Evolutionary conservation across 1,140 invertebrate genomes (phyloP).

Genomic region (Drosophila baimaii): DNA sequence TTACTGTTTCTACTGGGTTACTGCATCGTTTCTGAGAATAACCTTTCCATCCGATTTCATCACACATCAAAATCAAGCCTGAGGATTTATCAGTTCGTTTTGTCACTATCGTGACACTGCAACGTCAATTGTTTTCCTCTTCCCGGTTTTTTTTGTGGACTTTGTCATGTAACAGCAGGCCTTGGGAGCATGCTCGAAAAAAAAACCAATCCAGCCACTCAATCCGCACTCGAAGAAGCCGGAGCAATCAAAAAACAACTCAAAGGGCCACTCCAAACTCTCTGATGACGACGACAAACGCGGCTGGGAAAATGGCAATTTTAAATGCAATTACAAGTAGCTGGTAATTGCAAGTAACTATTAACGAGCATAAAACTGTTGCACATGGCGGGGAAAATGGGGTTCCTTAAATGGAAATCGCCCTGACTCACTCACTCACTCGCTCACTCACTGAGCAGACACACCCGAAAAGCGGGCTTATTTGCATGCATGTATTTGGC

Average conservation of each 20-base stretch:
- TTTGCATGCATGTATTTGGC: slow-evolving; percentile 8
- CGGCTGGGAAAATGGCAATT: slow-evolving; percentile 45
- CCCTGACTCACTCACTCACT: slow-evolving; percentile 12
- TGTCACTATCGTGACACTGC: slow-evolving; percentile 1
- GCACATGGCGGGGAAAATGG: slow-evolving; percentile 38
- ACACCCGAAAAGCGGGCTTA: slow-evolving; percentile 14
- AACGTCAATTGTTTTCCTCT: slow-evolving; percentile 16
- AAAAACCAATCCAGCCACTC: slow-evolving; percentile 19
- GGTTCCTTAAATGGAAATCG: not conserved
- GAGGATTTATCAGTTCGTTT: slow-evolving; percentile 17
- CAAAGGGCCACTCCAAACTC: slow-evolving; percentile 29
- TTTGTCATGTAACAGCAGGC: slow-evolving; percentile 42
- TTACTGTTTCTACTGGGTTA: too few species aligned
- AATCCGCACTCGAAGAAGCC: slow-evolving; percentile 1
- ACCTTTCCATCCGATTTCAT: slow-evolving; percentile 2
- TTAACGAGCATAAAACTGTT: slow-evolving; percentile 61
- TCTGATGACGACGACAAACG: slow-evolving; percentile 36
- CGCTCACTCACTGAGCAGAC: slow-evolving; percentile 10
- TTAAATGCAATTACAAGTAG: slow-evolving; percentile 63
- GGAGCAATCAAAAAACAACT: slow-evolving; percentile 39
- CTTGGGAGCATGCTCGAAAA: slow-evolving; percentile 29
- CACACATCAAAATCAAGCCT: not conserved
- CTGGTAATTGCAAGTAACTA: slow-evolving; percentile 52
- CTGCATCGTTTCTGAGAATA: slow-evolving; percentile 11
- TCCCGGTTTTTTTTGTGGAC: slow-evolving; percentile 21